A percentile compares a stretch with the other conserved stretches of the same genome.
phyloP scores from a whole-genome alignment of 92 coral and sea anemone species.

The Porites cylindrica region DNA sequence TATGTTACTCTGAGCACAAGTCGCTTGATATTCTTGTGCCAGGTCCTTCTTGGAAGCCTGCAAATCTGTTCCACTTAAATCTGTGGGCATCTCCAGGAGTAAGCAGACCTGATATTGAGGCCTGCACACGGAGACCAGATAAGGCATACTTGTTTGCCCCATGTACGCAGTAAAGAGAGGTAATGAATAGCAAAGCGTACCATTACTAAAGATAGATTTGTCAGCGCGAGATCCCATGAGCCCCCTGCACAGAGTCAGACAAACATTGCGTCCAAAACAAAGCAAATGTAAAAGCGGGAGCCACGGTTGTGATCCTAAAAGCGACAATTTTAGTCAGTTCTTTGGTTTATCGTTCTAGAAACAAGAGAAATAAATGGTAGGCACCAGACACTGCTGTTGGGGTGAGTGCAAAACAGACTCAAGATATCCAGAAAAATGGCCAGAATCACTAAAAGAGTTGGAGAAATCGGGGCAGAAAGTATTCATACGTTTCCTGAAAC shows the following conservation, averaged over 20 bases:
- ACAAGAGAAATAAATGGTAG: slow-evolving; percentile 29
- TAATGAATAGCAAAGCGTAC: slow-evolving; percentile 67
- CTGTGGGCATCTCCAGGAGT: slow-evolving; percentile 61
- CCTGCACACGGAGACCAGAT: slow-evolving; percentile 51
- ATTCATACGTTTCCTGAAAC: slow-evolving; percentile 62
- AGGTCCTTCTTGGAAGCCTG: slow-evolving; percentile 26
- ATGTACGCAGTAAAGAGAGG: slow-evolving; percentile 27
- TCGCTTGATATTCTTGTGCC: slow-evolving; percentile 52
- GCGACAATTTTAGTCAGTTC: slow-evolving; percentile 50
- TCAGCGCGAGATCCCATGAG: slow-evolving; percentile 51
- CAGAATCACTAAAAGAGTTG: slow-evolving; percentile 46
- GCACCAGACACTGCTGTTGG: slow-evolving; percentile 26
- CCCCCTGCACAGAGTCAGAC: slow-evolving; percentile 52
- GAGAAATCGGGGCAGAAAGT: slow-evolving; percentile 43
- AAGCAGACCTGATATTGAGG: slow-evolving; percentile 37
- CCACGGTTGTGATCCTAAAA: slow-evolving; percentile 52
- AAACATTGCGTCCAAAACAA: slow-evolving; percentile 32
- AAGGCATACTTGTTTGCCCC: slow-evolving; percentile 53
- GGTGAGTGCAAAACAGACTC: slow-evolving; percentile 50
- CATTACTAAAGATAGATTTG: slow-evolving; percentile 58
- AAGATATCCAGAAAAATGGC: slow-evolving; percentile 63
- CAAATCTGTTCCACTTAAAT: slow-evolving; percentile 64
- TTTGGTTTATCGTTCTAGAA: slow-evolving; percentile 45
- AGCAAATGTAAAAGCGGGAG: slow-evolving; percentile 53
- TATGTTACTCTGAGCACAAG: slow-evolving; percentile 43